These are phyloP conservation scores for Tachina fera DNA, from an alignment of 2,888 invertebrate genomes.

Conservation along the genomic window DNA sequence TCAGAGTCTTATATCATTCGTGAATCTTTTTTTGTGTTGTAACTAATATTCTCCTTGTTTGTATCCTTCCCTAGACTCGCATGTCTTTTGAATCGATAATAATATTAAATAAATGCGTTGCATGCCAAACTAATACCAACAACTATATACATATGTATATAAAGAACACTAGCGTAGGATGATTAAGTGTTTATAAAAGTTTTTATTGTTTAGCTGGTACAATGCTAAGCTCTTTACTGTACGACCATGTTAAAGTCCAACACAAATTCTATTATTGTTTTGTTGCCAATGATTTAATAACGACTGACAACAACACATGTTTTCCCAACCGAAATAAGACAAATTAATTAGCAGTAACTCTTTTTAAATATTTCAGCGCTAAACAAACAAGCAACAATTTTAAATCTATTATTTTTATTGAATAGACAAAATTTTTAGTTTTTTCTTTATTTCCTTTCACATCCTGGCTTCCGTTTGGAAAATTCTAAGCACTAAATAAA, in stretches of 20 bases:
- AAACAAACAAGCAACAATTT: conserved; percentile 17
- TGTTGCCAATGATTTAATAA: conserved; percentile 20
- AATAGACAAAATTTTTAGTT: background rate
- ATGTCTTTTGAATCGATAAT: conserved; percentile 21
- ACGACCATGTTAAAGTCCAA: background rate
- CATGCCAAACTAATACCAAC: conserved; percentile 38
- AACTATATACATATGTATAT: conserved; percentile 4
- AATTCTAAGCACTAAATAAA: conserved; percentile 16
- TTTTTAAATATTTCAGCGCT: background rate
- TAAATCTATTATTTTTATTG: conserved; percentile 2
- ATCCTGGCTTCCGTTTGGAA: conserved; percentile 11
- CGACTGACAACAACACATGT: conserved; percentile 59
- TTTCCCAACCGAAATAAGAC: conserved; percentile 30
- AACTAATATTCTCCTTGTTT: background rate
- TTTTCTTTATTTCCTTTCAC: conserved; percentile 10
- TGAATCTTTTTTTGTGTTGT: background rate
- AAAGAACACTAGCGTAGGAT: conserved; percentile 39
- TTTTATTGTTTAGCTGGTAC: conserved; percentile 51
- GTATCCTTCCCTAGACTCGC: background rate
- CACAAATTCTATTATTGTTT: conserved; percentile 24
- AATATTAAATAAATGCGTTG: conserved; percentile 46
- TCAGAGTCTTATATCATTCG: too few relatives aligned
- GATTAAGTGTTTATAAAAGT: conserved; percentile 62
- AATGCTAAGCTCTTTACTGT: background rate
- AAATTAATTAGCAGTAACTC: conserved; percentile 49